Conservation (phyloP, 2,797 vertebrate species). For the Scyliorhinus canicula region DNA sequence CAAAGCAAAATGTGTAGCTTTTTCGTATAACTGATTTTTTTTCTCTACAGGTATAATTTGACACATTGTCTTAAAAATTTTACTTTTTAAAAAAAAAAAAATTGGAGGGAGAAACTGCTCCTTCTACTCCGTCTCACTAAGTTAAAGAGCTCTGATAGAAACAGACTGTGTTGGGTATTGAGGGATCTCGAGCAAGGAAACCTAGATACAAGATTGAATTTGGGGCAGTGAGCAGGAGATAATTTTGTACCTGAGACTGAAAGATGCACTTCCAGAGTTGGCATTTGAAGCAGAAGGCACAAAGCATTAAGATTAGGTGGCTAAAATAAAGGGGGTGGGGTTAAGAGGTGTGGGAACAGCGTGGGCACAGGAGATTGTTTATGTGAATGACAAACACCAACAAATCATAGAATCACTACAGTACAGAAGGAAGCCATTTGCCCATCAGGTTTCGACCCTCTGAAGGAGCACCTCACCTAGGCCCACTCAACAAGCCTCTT, state of each 20-base stretch:
- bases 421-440: no score
- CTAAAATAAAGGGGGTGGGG: not conserved
- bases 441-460: no score
- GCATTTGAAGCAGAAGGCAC: not conserved
- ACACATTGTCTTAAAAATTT: not conserved
- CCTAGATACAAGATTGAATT: not conserved
- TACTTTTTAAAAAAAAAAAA: not conserved
- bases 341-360: not conserved
- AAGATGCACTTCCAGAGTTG: not conserved
- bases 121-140: not conserved
- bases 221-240: not conserved
- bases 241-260: not conserved
- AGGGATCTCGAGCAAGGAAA: not conserved
- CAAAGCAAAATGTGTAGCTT: not conserved
- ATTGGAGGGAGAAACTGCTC: not conserved
- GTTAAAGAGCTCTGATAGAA: not conserved
- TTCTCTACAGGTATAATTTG: not conserved
- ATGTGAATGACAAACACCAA: not conserved
- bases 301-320: not conserved
- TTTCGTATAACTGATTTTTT: not conserved
- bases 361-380: not conserved
- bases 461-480: no score
- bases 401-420: no score
- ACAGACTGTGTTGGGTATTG: not conserved
- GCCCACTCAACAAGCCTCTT: no score